phyloP scores from a whole-genome alignment of 2,113 vertebrate species.

The Origma solitaria region DNA sequence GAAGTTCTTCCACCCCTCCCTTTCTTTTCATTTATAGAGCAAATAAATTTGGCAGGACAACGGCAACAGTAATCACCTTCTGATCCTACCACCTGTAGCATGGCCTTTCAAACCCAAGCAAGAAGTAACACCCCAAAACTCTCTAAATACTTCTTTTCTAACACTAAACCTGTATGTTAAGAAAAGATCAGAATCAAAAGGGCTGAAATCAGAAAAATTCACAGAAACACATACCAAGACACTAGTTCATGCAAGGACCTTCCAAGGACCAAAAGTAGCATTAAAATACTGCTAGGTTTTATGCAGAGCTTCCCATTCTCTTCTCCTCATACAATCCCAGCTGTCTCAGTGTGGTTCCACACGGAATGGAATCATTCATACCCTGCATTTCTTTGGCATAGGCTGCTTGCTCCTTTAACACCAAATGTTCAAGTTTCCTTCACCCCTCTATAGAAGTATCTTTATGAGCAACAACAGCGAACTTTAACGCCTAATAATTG shows the following conservation, averaged over 20 bases:
- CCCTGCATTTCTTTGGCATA: accelerated
- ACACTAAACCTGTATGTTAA: accelerated
- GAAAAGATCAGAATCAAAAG: neutral
- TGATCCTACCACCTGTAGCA: neutral
- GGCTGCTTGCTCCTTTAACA: neutral
- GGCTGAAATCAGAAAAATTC: neutral
- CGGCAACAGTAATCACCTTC: neutral
- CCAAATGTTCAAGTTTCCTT: neutral
- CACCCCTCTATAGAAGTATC: neutral
- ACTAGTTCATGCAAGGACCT: neutral
- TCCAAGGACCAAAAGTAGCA: neutral
- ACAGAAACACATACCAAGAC: neutral
- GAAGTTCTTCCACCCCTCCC: neutral
- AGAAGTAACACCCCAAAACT: neutral
- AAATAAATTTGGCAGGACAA: neutral
- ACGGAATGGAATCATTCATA: neutral
- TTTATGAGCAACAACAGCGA: neutral
- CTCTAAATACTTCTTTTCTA: neutral
- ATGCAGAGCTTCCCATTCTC: neutral
- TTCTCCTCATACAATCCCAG: neutral
- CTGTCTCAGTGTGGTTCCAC: neutral
- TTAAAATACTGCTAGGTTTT: neutral
- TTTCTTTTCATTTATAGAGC: neutral
- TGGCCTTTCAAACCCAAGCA: neutral
- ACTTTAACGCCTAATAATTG: neutral